Evolutionary conservation across 2,113 vertebrate genomes (phyloP).

Genomic region (Engraulis encrasicolus): DNA sequence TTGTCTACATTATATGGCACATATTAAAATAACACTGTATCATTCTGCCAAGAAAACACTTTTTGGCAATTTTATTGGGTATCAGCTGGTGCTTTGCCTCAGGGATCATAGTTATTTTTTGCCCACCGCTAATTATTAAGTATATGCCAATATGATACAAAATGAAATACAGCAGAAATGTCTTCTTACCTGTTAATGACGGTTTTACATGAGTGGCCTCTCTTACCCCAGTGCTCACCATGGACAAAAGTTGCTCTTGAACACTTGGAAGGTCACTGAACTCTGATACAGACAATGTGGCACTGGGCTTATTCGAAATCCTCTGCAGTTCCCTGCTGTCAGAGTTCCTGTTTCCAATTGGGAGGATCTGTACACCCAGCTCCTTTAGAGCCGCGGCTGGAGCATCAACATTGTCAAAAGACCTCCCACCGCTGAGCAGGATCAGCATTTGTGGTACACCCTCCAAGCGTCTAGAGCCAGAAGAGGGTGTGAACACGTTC

Average conservation of each 20-base stretch:
- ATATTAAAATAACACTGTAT: not conserved
- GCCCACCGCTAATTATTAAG: not conserved
- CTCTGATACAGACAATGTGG: constrained; percentile 51
- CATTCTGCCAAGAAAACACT: not conserved
- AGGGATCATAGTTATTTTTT: not conserved
- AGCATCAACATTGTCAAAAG: constrained; percentile 59
- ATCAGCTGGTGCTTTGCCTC: not conserved
- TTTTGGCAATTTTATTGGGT: not conserved
- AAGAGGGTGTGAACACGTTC: constrained; percentile 74
- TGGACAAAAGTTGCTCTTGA: constrained; percentile 31
- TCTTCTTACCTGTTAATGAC: no score
- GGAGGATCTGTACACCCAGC: constrained; percentile 70
- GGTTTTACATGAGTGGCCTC: not conserved
- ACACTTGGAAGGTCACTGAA: constrained; percentile 52
- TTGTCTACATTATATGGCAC: constrained; percentile 19
- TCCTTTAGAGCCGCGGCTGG: constrained; percentile 62
- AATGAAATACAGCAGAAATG: not conserved
- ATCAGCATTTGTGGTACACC: constrained; percentile 75
- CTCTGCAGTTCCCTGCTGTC: constrained; percentile 53
- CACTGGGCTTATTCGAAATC: constrained; percentile 52
- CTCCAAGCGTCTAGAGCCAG: constrained; percentile 80
- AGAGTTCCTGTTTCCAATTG: constrained; percentile 65
- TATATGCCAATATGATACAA: not conserved
- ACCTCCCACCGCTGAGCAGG: constrained; percentile 76
- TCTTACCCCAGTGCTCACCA: constrained; percentile 4